Evolutionary conservation across 2,113 vertebrate species (phyloP).

Genomic region (Ursus arctos): DNA sequence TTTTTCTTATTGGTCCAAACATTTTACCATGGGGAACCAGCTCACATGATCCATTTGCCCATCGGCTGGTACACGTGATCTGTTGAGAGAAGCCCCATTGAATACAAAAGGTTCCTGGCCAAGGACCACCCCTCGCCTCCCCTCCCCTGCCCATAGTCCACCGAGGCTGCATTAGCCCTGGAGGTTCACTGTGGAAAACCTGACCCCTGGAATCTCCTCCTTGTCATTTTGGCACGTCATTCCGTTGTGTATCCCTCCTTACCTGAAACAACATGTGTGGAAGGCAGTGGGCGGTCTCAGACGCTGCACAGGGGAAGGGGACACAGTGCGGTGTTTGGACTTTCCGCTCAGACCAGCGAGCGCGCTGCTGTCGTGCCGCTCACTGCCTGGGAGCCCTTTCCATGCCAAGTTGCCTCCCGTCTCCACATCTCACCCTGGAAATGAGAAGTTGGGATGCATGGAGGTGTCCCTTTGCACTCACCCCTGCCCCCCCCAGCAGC

Average conservation of each 20-base stretch:
- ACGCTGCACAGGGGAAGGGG: rapidly evolving
- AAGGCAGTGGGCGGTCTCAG: not conserved
- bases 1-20: not conserved
- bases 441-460: not conserved
- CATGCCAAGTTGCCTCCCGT: no score
- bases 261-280: rapidly evolving
- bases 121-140: no score
- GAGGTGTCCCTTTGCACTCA: not conserved
- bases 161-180: not conserved
- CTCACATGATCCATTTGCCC: not conserved
- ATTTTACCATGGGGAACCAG: not conserved
- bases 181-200: not conserved
- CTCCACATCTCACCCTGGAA: not conserved
- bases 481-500: not conserved
- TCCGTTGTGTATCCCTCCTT: not conserved
- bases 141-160: not conserved
- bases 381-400: not conserved
- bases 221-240: not conserved
- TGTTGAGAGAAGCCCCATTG: not conserved
- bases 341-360: rapidly evolving
- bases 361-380: rapidly evolving
- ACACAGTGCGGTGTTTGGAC: not conserved
- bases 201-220: not conserved
- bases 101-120: not conserved
- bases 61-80: not conserved